phyloP scores from a whole-genome alignment of 1,140 invertebrate species.

The Muscidifurax raptorellus region DNA sequence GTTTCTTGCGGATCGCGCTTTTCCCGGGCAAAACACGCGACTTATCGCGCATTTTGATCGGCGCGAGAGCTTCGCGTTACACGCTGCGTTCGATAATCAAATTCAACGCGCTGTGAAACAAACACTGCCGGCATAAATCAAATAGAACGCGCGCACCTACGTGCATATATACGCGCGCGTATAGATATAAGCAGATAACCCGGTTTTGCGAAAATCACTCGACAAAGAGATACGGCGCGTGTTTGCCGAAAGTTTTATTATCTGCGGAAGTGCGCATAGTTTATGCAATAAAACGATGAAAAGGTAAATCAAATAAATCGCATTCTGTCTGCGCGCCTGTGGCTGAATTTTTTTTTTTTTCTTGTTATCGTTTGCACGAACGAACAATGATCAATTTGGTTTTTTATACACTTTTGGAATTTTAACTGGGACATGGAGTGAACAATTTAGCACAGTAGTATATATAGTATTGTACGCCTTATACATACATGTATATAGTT shows the following conservation, averaged over 20 bases:
- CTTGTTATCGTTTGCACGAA: background rate
- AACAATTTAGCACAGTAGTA: too few species aligned
- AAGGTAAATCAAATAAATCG: background rate
- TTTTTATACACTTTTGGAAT: background rate
- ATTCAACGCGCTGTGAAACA: background rate
- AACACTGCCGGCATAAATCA: background rate
- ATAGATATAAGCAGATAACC: too few species aligned
- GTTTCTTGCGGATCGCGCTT: background rate
- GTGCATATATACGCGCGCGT: background rate
- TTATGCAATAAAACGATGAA: background rate
- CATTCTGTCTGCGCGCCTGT: background rate
- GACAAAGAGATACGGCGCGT: background rate
- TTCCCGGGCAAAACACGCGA: background rate
- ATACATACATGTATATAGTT: too few species aligned
- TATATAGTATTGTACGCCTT: too few species aligned
- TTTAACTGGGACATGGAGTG: too few species aligned
- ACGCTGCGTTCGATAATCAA: background rate
- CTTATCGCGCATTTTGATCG: background rate
- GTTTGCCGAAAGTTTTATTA: background rate
- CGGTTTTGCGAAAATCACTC: background rate
- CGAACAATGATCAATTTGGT: too few species aligned
- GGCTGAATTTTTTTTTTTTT: background rate
- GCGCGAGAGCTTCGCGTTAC: too few species aligned
- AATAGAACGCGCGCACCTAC: background rate
- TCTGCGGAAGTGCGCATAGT: background rate